Evolutionary conservation across 2,113 vertebrate genomes (phyloP).

Genomic region (Dicrurus megarhynchus): DNA sequence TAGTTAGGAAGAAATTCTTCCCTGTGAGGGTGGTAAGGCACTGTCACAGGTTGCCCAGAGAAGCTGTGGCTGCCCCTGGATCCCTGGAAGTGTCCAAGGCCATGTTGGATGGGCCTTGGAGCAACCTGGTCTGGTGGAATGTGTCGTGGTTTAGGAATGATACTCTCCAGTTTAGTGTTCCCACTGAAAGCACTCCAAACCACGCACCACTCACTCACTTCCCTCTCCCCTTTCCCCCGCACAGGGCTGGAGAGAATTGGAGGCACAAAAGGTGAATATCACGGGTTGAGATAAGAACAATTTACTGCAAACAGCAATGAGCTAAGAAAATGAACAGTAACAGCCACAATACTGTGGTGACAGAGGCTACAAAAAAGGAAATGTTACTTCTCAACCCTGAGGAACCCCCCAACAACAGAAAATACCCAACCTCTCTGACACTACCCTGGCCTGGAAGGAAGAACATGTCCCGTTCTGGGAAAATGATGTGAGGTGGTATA

Average conservation of each 20-base stretch:
- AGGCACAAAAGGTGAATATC: background rate
- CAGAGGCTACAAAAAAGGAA: background rate
- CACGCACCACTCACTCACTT: no score
- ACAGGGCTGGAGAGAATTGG: background rate
- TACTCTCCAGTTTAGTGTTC: background rate
- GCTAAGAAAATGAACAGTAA: background rate
- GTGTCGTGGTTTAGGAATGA: rapidly evolving
- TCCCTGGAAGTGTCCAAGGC: background rate
- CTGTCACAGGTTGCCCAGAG: background rate
- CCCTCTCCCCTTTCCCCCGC: background rate
- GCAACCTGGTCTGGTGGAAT: rapidly evolving
- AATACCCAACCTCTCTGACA: background rate
- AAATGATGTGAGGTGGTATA: background rate
- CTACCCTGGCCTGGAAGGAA: no score
- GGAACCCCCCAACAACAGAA: background rate
- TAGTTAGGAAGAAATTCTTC: background rate
- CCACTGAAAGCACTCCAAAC: background rate
- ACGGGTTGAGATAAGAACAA: background rate
- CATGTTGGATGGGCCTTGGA: background rate
- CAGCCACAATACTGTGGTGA: background rate
- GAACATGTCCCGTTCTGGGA: background rate
- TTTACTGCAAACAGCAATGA: background rate
- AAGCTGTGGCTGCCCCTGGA: background rate
- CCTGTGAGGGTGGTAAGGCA: background rate
- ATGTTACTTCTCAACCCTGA: no score